These are phyloP conservation scores for Hexactinellida sp. DNA, from an alignment of 37 sponge, comb jelly and placozoan genomes.

Conservation along the genomic window DNA sequence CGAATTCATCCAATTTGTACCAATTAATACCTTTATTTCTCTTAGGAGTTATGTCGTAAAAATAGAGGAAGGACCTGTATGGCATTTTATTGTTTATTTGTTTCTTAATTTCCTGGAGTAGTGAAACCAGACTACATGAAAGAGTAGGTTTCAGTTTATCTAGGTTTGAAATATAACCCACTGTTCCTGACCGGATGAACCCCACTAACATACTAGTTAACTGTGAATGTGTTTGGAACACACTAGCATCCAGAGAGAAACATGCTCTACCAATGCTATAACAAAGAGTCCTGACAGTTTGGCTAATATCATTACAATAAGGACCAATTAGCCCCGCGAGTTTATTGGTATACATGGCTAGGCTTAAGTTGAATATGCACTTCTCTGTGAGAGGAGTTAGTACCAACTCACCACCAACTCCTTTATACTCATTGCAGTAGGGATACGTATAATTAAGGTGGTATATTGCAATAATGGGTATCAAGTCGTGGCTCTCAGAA, in stretches of 20 bases:
- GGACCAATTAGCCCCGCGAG: not conserved
- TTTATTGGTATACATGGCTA: conserved; percentile 6
- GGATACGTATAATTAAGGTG: not conserved
- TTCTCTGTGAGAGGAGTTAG: conserved; percentile 7
- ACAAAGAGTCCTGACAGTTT: not conserved
- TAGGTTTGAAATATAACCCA: not conserved
- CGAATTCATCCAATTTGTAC: not conserved
- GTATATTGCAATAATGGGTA: not conserved
- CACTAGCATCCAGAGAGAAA: not conserved
- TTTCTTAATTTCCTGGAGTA: not conserved
- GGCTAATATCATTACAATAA: not conserved
- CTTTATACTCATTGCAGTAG: not conserved
- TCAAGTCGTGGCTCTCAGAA: not conserved
- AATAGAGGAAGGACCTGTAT: not conserved
- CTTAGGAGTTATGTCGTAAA: not conserved
- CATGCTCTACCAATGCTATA: not conserved
- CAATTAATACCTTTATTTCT: not conserved
- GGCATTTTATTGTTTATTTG: not conserved
- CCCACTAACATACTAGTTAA: not conserved
- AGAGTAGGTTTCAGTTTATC: not conserved
- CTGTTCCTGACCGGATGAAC: not conserved
- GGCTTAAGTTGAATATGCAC: not conserved
- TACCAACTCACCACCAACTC: not conserved
- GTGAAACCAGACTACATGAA: not conserved
- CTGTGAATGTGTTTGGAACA: not conserved